Percentiles rank a stretch among this genome's conserved stretches.
Conservation (phyloP, 2,113 vertebrate genomes). For the Miniopterus natalensis region DNA sequence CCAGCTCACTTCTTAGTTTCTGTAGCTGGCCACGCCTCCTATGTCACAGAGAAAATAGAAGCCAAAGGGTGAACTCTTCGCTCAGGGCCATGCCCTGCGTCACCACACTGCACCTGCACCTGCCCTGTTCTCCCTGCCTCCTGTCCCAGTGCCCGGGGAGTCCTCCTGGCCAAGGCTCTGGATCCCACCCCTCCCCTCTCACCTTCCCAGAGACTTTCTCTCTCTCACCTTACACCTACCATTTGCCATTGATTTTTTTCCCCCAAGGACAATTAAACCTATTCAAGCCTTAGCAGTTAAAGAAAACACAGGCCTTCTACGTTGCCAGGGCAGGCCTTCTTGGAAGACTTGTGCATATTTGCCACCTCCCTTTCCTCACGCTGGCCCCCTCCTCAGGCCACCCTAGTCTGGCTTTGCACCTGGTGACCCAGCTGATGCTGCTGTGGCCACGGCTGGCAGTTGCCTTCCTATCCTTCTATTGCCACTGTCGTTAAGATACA, state of each 20-base stretch:
- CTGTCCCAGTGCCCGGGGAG: neutral
- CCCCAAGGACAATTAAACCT: neutral
- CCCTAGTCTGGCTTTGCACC: neutral
- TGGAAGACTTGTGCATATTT: neutral
- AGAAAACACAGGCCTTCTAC: neutral
- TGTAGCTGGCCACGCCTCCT: neutral
- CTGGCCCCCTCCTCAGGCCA: neutral
- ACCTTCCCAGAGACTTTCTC: neutral
- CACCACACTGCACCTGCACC: rapidly evolving
- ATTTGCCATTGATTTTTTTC: neutral
- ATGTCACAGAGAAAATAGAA: neutral
- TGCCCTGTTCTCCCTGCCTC: neutral
- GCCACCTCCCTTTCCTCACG: neutral
- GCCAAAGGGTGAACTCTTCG: neutral
- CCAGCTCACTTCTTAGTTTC: too few relatives aligned
- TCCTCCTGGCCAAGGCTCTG: rapidly evolving
- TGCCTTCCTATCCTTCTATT: neutral
- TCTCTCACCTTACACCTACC: neutral
- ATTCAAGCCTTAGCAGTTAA: neutral
- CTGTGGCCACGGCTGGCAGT: neutral
- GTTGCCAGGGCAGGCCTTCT: neutral
- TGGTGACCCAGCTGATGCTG: neutral
- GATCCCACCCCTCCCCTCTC: too few relatives aligned
- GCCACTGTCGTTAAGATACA: rapidly evolving
- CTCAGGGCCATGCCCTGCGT: neutral